These are phyloP conservation scores for Drosophila auraria DNA, from an alignment of 1,140 invertebrate species.

Conservation along the genomic window DNA sequence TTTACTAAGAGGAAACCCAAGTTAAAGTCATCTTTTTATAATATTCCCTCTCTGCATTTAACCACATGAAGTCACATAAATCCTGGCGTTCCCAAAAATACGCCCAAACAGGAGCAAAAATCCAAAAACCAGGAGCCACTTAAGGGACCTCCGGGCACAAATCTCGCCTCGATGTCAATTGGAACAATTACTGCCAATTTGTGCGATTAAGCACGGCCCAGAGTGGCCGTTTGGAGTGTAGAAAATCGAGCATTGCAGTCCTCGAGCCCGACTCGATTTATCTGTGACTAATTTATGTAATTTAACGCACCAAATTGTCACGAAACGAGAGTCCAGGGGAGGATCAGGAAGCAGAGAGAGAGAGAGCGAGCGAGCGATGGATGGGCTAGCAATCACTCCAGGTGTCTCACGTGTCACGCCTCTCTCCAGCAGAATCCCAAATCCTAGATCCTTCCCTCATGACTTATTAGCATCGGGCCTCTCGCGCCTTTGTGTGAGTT, in stretches of 20 bases:
- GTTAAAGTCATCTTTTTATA: background rate
- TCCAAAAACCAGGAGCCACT: constrained; percentile 43
- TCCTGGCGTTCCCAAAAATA: constrained; percentile 32
- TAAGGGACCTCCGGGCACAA: constrained; percentile 47
- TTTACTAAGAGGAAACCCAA: constrained; percentile 4
- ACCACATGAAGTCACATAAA: constrained; percentile 58
- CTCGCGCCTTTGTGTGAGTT: constrained; percentile 63
- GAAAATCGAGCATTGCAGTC: constrained; percentile 28
- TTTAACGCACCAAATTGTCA: constrained; percentile 85
- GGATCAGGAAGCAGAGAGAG: constrained; percentile 5
- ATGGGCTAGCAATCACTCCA: constrained; percentile 78
- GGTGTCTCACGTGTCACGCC: constrained; percentile 85
- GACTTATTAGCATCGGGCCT: constrained; percentile 62
- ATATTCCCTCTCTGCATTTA: constrained; percentile 3
- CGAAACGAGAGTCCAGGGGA: constrained; percentile 37
- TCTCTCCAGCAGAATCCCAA: constrained; percentile 37
- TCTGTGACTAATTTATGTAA: constrained; percentile 77
- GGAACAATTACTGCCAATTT: constrained; percentile 81
- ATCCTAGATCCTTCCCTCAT: constrained; percentile 36
- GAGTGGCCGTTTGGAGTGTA: constrained; percentile 45
- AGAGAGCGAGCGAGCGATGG: constrained; percentile 1
- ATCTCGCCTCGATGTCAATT: constrained; percentile 69
- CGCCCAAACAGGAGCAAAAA: constrained; percentile 48
- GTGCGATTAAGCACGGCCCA: constrained; percentile 66
- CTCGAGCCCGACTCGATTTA: constrained; percentile 34